Percentiles rank a stretch among this genome's conserved stretches.
phyloP scores from a whole-genome alignment of 2,888 invertebrate genomes.

The Crepidodera aurea region DNA sequence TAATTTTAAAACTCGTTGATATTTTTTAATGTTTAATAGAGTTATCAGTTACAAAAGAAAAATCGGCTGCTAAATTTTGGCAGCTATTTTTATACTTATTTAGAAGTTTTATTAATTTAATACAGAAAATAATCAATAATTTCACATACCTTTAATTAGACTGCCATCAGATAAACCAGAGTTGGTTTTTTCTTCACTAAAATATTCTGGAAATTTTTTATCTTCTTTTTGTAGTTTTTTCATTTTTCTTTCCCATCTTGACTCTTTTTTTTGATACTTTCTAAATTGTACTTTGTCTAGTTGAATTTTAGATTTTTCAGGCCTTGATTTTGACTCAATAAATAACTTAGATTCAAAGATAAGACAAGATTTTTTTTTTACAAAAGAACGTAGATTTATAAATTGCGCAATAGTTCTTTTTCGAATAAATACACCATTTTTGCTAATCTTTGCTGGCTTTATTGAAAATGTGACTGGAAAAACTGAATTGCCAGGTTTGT shows the following conservation, averaged over 20 bases:
- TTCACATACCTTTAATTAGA: slow-evolving; percentile 68
- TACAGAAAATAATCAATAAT: not conserved
- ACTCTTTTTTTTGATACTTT: slow-evolving; percentile 22
- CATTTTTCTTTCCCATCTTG: slow-evolving; percentile 29
- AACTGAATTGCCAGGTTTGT: not conserved
- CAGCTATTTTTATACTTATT: too few species aligned
- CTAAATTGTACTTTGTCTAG: slow-evolving; percentile 7
- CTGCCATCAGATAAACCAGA: slow-evolving; percentile 69
- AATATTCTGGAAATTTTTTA: slow-evolving; percentile 62
- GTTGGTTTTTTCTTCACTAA: slow-evolving; percentile 64
- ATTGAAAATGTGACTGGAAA: slow-evolving; percentile 35
- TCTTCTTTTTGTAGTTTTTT: slow-evolving; percentile 32
- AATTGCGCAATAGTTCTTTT: slow-evolving; percentile 38
- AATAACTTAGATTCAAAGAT: not conserved
- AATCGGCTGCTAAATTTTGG: too few species aligned
- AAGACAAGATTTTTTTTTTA: not conserved
- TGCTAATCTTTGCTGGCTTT: slow-evolving; percentile 34
- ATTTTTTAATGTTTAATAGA: too few species aligned
- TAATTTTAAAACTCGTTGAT: too few species aligned
- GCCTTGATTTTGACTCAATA: slow-evolving; percentile 6
- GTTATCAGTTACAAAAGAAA: too few species aligned
- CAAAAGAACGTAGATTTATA: slow-evolving; percentile 44
- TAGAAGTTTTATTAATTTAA: too few species aligned
- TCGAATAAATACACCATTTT: slow-evolving; percentile 31
- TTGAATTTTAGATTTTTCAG: not conserved